These are phyloP conservation scores for Augochlora pura DNA, from an alignment of 1,140 invertebrate species.

Conservation along the genomic window DNA sequence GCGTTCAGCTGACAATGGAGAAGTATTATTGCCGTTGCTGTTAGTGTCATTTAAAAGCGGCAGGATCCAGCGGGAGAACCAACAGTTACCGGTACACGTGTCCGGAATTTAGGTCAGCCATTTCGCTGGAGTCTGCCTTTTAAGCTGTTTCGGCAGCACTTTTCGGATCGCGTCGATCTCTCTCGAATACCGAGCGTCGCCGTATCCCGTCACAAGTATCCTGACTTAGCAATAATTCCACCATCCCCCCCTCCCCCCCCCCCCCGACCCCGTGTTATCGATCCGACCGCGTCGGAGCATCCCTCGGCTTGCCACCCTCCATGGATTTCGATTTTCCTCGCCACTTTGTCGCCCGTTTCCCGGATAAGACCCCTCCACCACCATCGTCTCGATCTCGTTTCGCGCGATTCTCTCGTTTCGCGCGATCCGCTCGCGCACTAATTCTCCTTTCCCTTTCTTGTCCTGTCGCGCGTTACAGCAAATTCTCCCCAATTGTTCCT, in stretches of 20 bases:
- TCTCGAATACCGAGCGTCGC: conserved; percentile 37
- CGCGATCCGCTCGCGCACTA: too few species aligned
- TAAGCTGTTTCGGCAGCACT: conserved; percentile 31
- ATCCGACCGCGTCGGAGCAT: conserved; percentile 45
- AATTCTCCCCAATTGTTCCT: too few species aligned
- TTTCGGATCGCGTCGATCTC: conserved; percentile 48
- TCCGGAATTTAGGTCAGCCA: conserved; percentile 23
- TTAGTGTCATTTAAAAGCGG: too few species aligned
- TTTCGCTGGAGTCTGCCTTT: conserved; percentile 19
- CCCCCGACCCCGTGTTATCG: conserved; percentile 37
- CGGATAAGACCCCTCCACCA: background rate
- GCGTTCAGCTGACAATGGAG: too few species aligned
- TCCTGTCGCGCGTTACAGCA: too few species aligned
- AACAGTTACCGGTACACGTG: conserved; percentile 9
- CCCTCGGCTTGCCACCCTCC: background rate
- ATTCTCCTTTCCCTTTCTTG: too few species aligned
- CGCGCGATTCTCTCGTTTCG: background rate
- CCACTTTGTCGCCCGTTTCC: background rate
- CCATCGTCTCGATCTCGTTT: background rate
- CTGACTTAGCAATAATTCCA: conserved; percentile 60
- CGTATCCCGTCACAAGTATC: conserved; percentile 52
- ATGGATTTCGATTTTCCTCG: conserved; percentile 29
- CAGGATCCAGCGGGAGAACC: background rate
- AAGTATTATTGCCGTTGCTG: too few species aligned
- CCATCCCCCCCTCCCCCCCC: too few species aligned